Conservation (phyloP, 2,888 invertebrate species). For the Noctua fimbriata region DNA sequence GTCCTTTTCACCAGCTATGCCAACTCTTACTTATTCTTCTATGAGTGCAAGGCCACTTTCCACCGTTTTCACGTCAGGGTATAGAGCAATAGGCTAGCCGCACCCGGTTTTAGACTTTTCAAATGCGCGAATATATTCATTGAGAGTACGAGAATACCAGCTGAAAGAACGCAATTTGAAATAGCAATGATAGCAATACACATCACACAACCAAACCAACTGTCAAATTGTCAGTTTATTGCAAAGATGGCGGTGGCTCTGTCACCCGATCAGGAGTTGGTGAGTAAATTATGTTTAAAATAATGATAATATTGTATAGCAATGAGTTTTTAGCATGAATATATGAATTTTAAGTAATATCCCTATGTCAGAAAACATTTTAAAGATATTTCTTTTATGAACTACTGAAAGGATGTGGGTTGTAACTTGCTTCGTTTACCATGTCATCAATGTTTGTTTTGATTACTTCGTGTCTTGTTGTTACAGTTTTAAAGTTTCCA, state of each 20-base stretch:
- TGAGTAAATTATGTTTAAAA: constrained; percentile 86
- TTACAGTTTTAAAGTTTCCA: constrained; percentile 50
- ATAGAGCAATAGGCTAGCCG: neutral
- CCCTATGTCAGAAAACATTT: constrained; percentile 4
- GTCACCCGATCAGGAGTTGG: constrained; percentile 94
- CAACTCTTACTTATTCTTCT: no score
- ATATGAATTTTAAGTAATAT: neutral
- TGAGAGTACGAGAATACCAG: constrained; percentile 8
- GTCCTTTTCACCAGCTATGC: no score
- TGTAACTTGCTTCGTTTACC: constrained; percentile 80
- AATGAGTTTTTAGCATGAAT: constrained; percentile 2
- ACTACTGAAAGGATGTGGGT: constrained; percentile 62
- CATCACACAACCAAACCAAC: neutral
- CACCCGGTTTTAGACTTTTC: neutral
- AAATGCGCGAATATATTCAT: neutral
- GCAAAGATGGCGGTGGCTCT: constrained; percentile 92
- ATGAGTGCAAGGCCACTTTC: neutral
- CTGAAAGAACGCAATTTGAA: neutral
- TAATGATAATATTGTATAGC: constrained; percentile 17
- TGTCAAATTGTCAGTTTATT: constrained; percentile 62
- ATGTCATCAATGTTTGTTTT: constrained; percentile 90
- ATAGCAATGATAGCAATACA: constrained; percentile 24
- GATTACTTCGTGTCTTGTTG: constrained; percentile 77
- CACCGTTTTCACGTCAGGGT: neutral
- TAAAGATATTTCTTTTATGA: constrained; percentile 15